A percentile compares a stretch with the other conserved stretches of the same genome.
Evolutionary conservation across 2,113 vertebrate species (phyloP).

Genomic region (Gymnocephalus cernua): DNA sequence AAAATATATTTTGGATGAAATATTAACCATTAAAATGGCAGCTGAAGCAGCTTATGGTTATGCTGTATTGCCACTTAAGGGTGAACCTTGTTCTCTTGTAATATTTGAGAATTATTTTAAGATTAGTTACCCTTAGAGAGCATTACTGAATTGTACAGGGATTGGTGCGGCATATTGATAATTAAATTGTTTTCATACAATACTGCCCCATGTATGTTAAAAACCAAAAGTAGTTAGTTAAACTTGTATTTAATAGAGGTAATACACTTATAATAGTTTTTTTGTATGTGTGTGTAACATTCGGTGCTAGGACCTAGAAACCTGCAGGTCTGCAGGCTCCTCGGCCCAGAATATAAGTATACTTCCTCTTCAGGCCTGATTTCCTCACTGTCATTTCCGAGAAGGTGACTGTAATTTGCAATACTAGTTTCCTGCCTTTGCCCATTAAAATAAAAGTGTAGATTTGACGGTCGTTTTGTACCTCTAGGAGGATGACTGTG

Average conservation of each 20-base stretch:
- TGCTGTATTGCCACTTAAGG: neutral
- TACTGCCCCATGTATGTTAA: neutral
- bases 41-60: neutral
- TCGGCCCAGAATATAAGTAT: slow-evolving; percentile 63
- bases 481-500: neutral
- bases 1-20: neutral
- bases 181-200: neutral
- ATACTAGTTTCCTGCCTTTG: slow-evolving; percentile 48
- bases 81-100: neutral
- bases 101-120: neutral
- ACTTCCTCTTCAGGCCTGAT: slow-evolving; percentile 81
- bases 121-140: neutral
- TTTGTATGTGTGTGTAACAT: too few relatives aligned
- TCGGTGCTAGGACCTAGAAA: slow-evolving; percentile 76
- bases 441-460: slow-evolving; percentile 57
- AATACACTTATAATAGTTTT: neutral
- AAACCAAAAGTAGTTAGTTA: neutral
- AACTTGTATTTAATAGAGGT: neutral
- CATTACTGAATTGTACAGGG: neutral
- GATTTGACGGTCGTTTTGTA: neutral
- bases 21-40: neutral
- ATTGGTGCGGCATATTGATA: neutral
- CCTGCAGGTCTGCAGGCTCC: neutral
- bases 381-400: slow-evolving; percentile 64
- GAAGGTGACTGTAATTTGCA: slow-evolving; percentile 35